Evolutionary conservation across 1,140 invertebrate species (phyloP).

Genomic region (Tenebrio molitor): DNA sequence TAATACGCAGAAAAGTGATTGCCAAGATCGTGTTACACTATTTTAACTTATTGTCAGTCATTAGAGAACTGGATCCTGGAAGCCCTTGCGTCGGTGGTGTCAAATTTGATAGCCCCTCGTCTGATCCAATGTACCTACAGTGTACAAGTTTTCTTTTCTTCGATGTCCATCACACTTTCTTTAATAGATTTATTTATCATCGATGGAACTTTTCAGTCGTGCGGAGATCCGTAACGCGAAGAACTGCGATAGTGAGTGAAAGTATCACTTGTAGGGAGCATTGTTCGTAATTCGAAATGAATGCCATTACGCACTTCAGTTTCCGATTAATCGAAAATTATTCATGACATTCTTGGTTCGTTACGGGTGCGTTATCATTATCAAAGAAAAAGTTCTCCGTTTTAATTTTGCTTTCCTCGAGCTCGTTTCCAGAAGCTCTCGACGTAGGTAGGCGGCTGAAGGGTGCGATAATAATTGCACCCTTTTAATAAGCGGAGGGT

Average conservation of each 20-base stretch:
- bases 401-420: neutral
- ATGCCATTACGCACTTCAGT: neutral
- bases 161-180: neutral
- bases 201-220: neutral
- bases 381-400: neutral
- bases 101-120: no score
- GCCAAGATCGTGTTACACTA: neutral
- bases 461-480: conserved; percentile 13
- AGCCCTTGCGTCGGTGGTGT: neutral
- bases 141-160: no score
- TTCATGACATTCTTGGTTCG: neutral
- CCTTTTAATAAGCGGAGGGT: conserved; percentile 5
- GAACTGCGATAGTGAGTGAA: neutral
- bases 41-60: neutral
- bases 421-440: no score
- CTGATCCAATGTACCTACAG: no score
- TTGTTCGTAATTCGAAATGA: neutral
- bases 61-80: neutral
- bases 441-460: no score
- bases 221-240: neutral
- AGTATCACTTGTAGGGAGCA: neutral
- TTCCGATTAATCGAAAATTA: conserved; percentile 1
- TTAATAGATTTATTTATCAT: conserved; percentile 2
- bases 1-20: neutral
- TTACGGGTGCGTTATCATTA: neutral